A percentile compares a stretch with the other conserved stretches of the same genome.
phyloP scores from a whole-genome alignment of 2,888 invertebrate species.

The Pseudococcus viburni region DNA sequence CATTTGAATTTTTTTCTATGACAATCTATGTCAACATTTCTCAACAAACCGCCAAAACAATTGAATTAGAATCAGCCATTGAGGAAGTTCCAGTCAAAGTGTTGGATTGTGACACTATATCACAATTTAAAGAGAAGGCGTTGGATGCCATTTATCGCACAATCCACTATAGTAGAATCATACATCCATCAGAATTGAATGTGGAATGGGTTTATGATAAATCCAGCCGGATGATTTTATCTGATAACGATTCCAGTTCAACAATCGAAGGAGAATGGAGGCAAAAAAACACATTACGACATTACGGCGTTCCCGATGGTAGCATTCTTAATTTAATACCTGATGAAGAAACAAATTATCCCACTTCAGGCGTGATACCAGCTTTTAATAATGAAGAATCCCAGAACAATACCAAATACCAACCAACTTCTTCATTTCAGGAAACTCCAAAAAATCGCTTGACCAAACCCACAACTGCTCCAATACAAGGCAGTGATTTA shows the following conservation, averaged over 20 bases:
- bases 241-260: constrained; percentile 97
- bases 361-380: constrained; percentile 77
- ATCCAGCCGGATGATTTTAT: constrained; percentile 92
- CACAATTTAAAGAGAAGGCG: constrained; percentile 79
- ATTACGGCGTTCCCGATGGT: constrained; percentile 96
- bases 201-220: constrained; percentile 97
- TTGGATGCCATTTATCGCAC: constrained; percentile 97
- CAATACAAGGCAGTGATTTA: constrained; percentile 80
- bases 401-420: constrained; percentile 88
- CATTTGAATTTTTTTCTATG: constrained; percentile 95
- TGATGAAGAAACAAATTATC: constrained; percentile 91
- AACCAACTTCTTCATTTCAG: constrained; percentile 74
- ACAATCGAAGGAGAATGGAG: constrained; percentile 98
- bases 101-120: constrained; percentile 98
- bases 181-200: constrained; percentile 96
- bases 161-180: constrained; percentile 94
- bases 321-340: constrained; percentile 94
- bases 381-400: constrained; percentile 70
- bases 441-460: constrained; percentile 89
- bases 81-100: constrained; percentile 96
- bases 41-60: constrained; percentile 89
- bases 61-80: constrained; percentile 88
- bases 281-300: constrained; percentile 94
- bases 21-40: constrained; percentile 94
- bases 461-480: constrained; percentile 90